Conservation (phyloP, 2,888 invertebrate genomes). For the Rotaria magnacalcarata region DNA sequence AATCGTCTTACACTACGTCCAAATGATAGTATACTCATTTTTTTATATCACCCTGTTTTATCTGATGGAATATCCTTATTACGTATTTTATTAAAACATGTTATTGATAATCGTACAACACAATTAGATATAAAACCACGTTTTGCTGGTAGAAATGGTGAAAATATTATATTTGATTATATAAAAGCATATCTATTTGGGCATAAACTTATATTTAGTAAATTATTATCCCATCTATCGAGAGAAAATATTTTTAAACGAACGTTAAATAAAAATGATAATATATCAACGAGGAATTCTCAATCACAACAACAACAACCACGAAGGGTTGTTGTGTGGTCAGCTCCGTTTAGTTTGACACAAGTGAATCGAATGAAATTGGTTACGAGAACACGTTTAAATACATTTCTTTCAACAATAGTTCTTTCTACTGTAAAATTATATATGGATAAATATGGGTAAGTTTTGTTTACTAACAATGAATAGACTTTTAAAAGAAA, state of each 20-base stretch:
- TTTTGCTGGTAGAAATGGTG: slow-evolving; percentile 13
- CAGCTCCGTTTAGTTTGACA: slow-evolving; percentile 43
- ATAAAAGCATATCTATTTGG: slow-evolving; percentile 14
- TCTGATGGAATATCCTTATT: slow-evolving; percentile 41
- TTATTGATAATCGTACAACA: slow-evolving; percentile 44
- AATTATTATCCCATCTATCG: neutral
- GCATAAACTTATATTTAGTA: neutral
- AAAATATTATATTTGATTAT: slow-evolving; percentile 2
- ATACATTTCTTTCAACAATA: slow-evolving; percentile 39
- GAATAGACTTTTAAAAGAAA: too few species aligned
- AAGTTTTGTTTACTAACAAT: neutral
- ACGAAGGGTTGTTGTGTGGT: slow-evolving; percentile 37
- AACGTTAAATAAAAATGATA: neutral
- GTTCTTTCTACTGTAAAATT: neutral
- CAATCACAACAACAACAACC: neutral
- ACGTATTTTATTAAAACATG: slow-evolving; percentile 40
- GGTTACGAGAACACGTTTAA: slow-evolving; percentile 44
- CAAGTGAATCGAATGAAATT: slow-evolving; percentile 42
- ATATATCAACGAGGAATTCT: neutral
- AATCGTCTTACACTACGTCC: neutral
- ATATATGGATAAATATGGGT: neutral
- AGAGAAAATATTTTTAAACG: neutral
- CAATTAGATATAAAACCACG: slow-evolving; percentile 43
- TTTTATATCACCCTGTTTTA: slow-evolving; percentile 42
- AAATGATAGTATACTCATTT: slow-evolving; percentile 36